Base-by-base conservation (phyloP, 2,888 invertebrate species). In the Congeria kusceri region DNA sequence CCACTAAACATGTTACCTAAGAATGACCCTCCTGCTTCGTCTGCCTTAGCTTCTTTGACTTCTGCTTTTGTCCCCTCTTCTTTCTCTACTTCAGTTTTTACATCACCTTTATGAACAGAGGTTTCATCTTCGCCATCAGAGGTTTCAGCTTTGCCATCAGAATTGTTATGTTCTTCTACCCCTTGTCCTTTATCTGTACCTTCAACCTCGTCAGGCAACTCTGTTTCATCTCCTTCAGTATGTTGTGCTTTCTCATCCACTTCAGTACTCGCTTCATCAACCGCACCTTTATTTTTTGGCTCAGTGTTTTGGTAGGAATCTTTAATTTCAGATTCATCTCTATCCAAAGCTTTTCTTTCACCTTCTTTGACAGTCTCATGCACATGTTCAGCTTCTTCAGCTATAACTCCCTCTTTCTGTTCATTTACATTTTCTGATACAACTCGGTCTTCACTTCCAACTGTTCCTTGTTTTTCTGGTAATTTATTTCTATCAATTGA, bases 1-100 rank as follows among this genome's bases (percentile, higher is more conserved):
- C 77, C 77, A 62, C 56, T 67, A 63, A 77, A 77, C 77, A 77
- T 77, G 39, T 62, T 71, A 5, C 77, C 71, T 44, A 77, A 67
- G 49, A 77, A 32, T 13, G 71, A 66, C 18, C 71, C 77, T 20
- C 56, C 71, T 23, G 49, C 49, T 23, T 61, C 67, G 1, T 71
- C 53, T 46, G 29, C 39, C 11, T 39, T 56, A 44, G 53, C 44
- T 32, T 7, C 23, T 39, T 49, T 49, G 29, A n/a, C 53, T 18
- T 23, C 59, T 56, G 64, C 23, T 9, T 71, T 62, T 47, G 65
- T 64, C 57, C 69, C 73, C 56, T 79, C 74, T 18, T 57, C 64
- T 29, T 46, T 46, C 15, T 18, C 39, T 20, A 28, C 69, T 61
- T 62, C 66, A 47, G 25, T 63, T n/a, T 58, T 72, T 28, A 29